Percentiles rank a stretch among this genome's conserved stretches.
Evolutionary conservation across 92 coral and sea anemone genomes (phyloP).

Genomic region (Heteractis magnifica): DNA sequence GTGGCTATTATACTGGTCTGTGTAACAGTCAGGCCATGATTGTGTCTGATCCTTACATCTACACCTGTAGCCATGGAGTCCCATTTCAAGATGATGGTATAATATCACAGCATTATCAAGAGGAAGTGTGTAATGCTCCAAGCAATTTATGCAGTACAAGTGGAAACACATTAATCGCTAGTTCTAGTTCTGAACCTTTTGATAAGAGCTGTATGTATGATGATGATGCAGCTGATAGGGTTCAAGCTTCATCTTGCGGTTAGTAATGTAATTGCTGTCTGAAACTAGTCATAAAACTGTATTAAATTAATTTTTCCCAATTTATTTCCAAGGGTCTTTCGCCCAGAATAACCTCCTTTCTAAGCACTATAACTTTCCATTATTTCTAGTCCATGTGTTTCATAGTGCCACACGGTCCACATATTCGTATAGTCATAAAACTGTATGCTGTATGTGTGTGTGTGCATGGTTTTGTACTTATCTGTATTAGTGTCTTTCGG

Average conservation of each 20-base stretch:
- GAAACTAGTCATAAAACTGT: too few species aligned
- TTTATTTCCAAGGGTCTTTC: too few species aligned
- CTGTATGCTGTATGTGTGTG: too few species aligned
- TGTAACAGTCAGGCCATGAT: constrained; percentile 30
- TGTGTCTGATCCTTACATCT: constrained; percentile 27
- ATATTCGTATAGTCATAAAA: too few species aligned
- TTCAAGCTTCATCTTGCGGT: not conserved
- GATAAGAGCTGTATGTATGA: not conserved
- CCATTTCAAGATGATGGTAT: constrained; percentile 8
- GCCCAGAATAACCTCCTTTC: too few species aligned
- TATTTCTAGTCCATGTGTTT: too few species aligned
- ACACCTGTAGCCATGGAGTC: constrained; percentile 1
- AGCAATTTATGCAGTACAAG: not conserved
- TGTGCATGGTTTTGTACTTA: too few species aligned
- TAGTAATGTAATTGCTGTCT: not conserved
- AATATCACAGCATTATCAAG: not conserved
- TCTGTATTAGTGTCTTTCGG: too few species aligned
- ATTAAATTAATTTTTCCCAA: too few species aligned
- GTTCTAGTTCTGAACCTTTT: constrained; percentile 18
- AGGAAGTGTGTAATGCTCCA: not conserved
- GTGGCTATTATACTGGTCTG: constrained; percentile 8
- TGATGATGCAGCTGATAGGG: not conserved
- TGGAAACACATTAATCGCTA: not conserved
- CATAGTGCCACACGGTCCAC: too few species aligned
- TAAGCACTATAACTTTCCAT: too few species aligned